phyloP scores from a whole-genome alignment of 2,113 vertebrate species.

The Vombatus ursinus region DNA sequence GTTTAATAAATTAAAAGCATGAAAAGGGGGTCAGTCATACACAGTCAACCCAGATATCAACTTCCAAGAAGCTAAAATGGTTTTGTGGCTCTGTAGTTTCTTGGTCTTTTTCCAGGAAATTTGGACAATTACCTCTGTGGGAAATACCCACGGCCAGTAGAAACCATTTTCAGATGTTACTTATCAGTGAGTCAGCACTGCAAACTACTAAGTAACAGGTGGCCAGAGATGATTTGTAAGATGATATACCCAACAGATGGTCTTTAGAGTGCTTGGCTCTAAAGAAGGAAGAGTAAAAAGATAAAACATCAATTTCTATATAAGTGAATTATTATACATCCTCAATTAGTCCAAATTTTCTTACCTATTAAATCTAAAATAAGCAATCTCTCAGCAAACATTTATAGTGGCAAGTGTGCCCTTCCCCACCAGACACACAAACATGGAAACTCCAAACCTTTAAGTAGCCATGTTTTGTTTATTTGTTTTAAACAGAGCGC shows the following conservation, averaged over 20 bases:
- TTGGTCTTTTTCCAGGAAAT: conserved; percentile 55
- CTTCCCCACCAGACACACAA: not conserved
- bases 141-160: conserved; percentile 62
- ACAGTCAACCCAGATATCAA: conserved; percentile 47
- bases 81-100: conserved; percentile 49
- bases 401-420: not conserved
- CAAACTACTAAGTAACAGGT: conserved; percentile 75
- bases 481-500: not conserved
- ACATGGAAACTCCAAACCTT: not conserved
- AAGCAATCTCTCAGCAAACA: conserved; percentile 3
- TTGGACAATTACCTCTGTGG: conserved; percentile 67
- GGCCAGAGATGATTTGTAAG: conserved; percentile 64
- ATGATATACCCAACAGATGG: conserved; percentile 32
- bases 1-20: conserved; percentile 43
- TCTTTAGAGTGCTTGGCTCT: conserved; percentile 15
- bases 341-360: conserved; percentile 34
- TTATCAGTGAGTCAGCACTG: conserved; percentile 66
- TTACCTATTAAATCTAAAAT: conserved; percentile 48
- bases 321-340: conserved; percentile 43
- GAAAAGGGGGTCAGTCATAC: conserved; percentile 1
- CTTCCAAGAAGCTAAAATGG: conserved; percentile 58
- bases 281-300: conserved; percentile 40
- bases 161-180: conserved; percentile 66
- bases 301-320: conserved; percentile 46
- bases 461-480: not conserved